Evolutionary conservation across 2,113 vertebrate genomes (phyloP), one percentile per base, ranked within the genome.

Genomic region (Paedocypris sp.): DNA sequence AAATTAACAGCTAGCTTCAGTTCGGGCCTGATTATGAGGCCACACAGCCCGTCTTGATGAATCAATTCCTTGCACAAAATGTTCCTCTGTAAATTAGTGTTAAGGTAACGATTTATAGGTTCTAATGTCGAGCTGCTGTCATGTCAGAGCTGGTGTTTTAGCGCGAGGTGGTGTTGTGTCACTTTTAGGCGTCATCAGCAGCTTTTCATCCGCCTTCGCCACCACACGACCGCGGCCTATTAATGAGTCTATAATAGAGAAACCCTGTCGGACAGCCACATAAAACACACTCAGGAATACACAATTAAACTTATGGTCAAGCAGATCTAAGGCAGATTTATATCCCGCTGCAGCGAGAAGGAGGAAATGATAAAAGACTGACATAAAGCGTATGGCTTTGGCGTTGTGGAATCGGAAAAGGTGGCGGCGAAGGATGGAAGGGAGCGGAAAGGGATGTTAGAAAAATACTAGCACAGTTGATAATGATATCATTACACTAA

Each of bases 401-500:
- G 83, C 78, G 81, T 87, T 80, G 81, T 78, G 77, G 80, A 77
- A 73, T 74, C 28, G 26, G 12, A 56, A 41, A 36, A 13, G 32
- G 10, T 2, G 5, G 10, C 42, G 28, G 12, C 12, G n/a, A 20
- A 58, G 61, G 53, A 63, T 59, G 13, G 46, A 43, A 50, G 48
- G 41, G 33, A 33, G 35, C 41, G 48, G 23, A 36, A 35, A 56
- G 60, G 47, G 33, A 22, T 29, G 60, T 58, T 64, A 38, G 63
- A 71, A 66, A 86, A 83, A 91, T 91, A 91, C 87, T 87, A 86
- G 85, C 86, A 86, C 84, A 86, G 90, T 86, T 89, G 91, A 90
- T 94, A 94, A 91, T 89, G 89, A 89, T 84, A 85, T 91, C 89
- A 94, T 94, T 94, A 92, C 89, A 87, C 88, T 93, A 96, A 95